Evolutionary conservation across 2,797 vertebrate genomes (phyloP).

Genomic region (Taenioides sp.): DNA sequence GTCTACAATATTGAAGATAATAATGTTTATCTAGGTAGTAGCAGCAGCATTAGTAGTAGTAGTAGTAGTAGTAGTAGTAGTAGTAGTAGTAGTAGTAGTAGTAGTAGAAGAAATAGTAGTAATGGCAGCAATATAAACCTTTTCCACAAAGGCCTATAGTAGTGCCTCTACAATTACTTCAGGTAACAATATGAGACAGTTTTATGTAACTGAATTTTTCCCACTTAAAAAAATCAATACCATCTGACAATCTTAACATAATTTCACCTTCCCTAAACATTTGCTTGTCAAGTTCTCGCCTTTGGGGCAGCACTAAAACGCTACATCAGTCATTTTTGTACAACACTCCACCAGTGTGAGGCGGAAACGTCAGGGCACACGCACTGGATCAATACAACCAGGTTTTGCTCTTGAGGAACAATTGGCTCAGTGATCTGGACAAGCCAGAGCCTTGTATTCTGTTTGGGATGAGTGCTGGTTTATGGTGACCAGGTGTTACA

Average conservation of each 20-base stretch:
- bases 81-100: too few species aligned
- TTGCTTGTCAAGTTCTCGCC: conserved; percentile 43
- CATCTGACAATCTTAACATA: conserved; percentile 26
- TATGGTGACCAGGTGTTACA: conserved; percentile 23
- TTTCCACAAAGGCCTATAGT: too few species aligned
- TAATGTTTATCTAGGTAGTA: too few species aligned
- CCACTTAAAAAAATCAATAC: conserved; percentile 37
- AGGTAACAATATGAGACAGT: neutral
- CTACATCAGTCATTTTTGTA: conserved; percentile 64
- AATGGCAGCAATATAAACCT: too few species aligned
- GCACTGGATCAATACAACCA: conserved; percentile 65
- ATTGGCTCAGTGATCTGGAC: conserved; percentile 44
- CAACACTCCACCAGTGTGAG: conserved; percentile 55
- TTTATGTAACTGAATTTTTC: conserved; percentile 9
- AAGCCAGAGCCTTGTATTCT: conserved; percentile 34
- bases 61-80: too few species aligned
- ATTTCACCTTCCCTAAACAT: conserved; percentile 44
- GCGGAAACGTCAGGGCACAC: conserved; percentile 60
- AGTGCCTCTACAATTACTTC: neutral
- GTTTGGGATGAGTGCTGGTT: conserved; percentile 20
- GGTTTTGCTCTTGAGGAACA: conserved; percentile 68
- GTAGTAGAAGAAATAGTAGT: too few species aligned
- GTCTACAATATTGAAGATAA: neutral
- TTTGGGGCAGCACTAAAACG: conserved; percentile 49
- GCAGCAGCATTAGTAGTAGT: too few species aligned